These are phyloP conservation scores for Coturnix japonica DNA, from an alignment of 2,113 vertebrate genomes.

Conservation along the genomic window DNA sequence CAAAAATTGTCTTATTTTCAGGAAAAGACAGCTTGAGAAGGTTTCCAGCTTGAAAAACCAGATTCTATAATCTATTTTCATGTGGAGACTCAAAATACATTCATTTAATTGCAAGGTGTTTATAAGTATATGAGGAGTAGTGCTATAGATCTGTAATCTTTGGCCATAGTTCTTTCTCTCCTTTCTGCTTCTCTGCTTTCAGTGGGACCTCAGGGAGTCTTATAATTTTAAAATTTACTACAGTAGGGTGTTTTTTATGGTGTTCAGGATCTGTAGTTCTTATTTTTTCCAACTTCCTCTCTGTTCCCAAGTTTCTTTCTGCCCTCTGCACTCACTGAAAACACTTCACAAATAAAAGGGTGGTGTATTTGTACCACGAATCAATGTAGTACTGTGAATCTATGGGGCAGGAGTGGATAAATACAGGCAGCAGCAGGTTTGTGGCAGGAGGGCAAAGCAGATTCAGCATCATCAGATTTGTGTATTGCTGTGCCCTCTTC, in stretches of 20 bases:
- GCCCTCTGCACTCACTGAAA: background rate
- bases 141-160: background rate
- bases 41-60: background rate
- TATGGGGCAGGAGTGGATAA: too few species aligned
- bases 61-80: background rate
- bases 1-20: background rate
- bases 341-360: background rate
- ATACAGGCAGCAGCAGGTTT: accelerated
- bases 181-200: conserved; percentile 23
- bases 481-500: background rate
- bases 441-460: accelerated
- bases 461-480: background rate
- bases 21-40: background rate
- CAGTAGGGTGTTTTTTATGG: background rate
- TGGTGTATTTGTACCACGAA: background rate
- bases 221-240: conserved; percentile 25
- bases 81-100: background rate
- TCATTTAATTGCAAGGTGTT: background rate
- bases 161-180: background rate
- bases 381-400: accelerated
- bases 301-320: background rate
- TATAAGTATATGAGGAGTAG: background rate
- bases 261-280: background rate
- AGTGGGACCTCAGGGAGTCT: background rate
- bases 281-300: background rate